Evolutionary conservation across 1,140 invertebrate genomes (phyloP).

Genomic region (Probaryconus sp.): DNA sequence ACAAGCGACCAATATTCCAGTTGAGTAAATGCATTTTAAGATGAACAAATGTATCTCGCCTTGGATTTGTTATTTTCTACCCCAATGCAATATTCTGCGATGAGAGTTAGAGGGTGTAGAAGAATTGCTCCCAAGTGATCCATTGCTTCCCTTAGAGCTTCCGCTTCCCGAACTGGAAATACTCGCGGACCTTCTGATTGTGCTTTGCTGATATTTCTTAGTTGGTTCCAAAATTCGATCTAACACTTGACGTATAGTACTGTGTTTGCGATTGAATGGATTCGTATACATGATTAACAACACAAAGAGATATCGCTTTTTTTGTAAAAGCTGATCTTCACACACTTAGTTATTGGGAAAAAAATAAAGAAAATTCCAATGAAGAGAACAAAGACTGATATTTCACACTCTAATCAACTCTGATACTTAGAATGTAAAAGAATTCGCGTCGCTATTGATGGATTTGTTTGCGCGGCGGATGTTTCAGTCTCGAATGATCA

Average conservation of each 20-base stretch:
- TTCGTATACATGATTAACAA: constrained; percentile 83
- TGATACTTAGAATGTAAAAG: neutral
- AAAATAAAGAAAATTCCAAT: no score
- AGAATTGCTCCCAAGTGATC: constrained; percentile 54
- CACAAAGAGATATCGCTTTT: no score
- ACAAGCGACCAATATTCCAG: neutral
- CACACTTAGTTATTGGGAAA: constrained; percentile 12
- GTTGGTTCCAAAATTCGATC: constrained; percentile 80
- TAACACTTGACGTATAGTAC: constrained; percentile 83
- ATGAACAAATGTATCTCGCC: neutral
- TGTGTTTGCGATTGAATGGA: constrained; percentile 86
- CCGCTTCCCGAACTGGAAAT: constrained; percentile 70
- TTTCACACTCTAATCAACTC: neutral
- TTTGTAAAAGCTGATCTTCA: neutral
- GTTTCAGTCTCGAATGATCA: constrained; percentile 46
- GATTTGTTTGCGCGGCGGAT: constrained; percentile 26
- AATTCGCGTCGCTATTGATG: neutral
- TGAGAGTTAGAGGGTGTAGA: constrained; percentile 37
- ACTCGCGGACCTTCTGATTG: constrained; percentile 72
- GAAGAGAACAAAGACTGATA: no score
- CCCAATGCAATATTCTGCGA: constrained; percentile 69
- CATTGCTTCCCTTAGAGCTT: constrained; percentile 68
- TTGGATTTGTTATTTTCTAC: constrained; percentile 68
- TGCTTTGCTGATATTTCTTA: constrained; percentile 59
- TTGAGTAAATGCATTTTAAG: neutral